phyloP scores from a whole-genome alignment of 53 echinoderm and acorn worm genomes.

The Mesocentrotus franciscanus region DNA sequence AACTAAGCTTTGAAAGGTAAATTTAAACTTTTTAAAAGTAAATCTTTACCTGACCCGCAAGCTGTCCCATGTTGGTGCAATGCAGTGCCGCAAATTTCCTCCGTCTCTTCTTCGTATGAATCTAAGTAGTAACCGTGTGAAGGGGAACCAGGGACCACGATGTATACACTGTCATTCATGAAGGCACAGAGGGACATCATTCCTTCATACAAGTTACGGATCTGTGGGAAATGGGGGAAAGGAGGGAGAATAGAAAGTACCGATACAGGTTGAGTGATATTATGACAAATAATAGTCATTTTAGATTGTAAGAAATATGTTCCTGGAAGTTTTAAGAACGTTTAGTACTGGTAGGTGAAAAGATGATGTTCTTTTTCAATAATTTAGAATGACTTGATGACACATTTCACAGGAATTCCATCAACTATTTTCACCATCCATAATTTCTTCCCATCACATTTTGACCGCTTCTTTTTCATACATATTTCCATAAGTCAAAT shows the following conservation, averaged over 20 bases:
- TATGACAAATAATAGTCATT: not conserved
- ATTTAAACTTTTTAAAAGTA: not conserved
- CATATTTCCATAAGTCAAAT: too few species aligned
- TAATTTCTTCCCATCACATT: too few species aligned
- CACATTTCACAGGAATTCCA: too few species aligned
- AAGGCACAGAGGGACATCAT: not conserved
- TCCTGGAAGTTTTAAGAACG: too few species aligned
- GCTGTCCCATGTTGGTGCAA: not conserved
- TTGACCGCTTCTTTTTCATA: too few species aligned
- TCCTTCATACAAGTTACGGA: not conserved
- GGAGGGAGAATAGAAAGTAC: not conserved
- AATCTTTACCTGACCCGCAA: not conserved
- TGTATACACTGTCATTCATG: not conserved
- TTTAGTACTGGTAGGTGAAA: too few species aligned
- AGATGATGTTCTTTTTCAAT: too few species aligned
- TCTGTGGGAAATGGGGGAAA: not conserved
- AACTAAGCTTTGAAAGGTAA: too few species aligned
- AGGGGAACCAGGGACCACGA: not conserved
- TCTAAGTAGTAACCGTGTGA: not conserved
- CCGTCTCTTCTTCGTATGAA: not conserved
- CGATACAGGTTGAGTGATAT: not conserved
- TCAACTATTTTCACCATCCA: too few species aligned
- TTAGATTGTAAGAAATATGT: too few species aligned
- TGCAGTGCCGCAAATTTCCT: not conserved
- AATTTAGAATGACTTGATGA: too few species aligned